These are phyloP conservation scores for Acinonyx jubatus DNA, from an alignment of 2,113 vertebrate species.

Conservation along the genomic window DNA sequence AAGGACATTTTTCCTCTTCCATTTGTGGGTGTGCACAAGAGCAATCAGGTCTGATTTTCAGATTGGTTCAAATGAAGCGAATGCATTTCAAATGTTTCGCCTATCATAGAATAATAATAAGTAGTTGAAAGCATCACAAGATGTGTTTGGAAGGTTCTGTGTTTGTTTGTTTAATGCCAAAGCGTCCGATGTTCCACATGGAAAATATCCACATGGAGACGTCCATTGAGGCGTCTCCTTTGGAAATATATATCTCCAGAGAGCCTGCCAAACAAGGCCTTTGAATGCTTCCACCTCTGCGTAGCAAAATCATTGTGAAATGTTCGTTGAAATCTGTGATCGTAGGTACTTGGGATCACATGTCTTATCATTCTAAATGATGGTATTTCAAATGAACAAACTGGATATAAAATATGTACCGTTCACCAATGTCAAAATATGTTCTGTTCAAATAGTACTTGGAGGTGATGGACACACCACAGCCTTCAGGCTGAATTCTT, in stretches of 20 bases:
- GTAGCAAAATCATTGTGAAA: constrained; percentile 2
- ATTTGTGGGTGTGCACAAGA: not conserved
- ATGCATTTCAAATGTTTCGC: not conserved
- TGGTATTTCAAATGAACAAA: not conserved
- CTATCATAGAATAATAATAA: not conserved
- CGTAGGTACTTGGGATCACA: not conserved
- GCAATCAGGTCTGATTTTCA: not conserved
- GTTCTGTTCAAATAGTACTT: constrained; percentile 25
- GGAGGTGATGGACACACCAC: not conserved
- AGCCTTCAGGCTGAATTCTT: not conserved
- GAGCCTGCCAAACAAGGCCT: constrained; percentile 5
- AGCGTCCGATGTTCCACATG: not conserved
- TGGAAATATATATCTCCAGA: not conserved
- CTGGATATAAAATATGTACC: not conserved
- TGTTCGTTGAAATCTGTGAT: not conserved
- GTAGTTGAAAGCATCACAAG: constrained; percentile 24
- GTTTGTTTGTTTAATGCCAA: not conserved
- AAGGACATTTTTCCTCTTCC: not conserved
- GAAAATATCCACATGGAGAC: not conserved
- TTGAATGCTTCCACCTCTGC: not conserved
- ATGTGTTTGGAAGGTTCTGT: not conserved
- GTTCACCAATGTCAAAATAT: constrained; percentile 11
- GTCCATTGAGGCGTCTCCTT: not conserved
- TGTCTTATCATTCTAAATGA: constrained; percentile 29
- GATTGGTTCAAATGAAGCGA: not conserved